Conservation (phyloP, 2,113 vertebrate species). For the Nothobranchius furzeri region DNA sequence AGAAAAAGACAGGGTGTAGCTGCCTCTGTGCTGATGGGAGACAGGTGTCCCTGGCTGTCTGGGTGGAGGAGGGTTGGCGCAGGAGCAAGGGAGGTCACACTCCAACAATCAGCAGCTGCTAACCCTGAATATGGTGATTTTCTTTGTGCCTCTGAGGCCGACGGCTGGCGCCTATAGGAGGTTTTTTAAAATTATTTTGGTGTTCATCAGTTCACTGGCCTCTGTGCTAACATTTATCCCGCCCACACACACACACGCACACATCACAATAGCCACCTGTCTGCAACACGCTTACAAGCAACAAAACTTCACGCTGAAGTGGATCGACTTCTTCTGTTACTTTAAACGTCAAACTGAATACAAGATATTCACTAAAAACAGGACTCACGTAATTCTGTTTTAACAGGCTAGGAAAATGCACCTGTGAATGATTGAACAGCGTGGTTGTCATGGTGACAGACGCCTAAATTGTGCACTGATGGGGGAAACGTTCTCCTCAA, state of each 20-base stretch:
- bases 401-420: slow-evolving; percentile 30
- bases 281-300: slow-evolving; percentile 38
- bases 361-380: background rate
- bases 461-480: slow-evolving; percentile 43
- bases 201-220: slow-evolving; percentile 36
- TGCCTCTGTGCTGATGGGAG: slow-evolving; percentile 22
- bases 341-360: background rate
- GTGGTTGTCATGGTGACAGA: slow-evolving; percentile 60
- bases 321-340: background rate
- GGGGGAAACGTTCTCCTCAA: slow-evolving; percentile 34
- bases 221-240: slow-evolving; percentile 22
- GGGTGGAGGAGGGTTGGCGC: slow-evolving; percentile 37
- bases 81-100: slow-evolving; percentile 49
- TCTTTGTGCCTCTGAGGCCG: slow-evolving; percentile 58
- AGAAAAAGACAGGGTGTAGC: slow-evolving; percentile 18
- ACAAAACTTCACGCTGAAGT: slow-evolving; percentile 5
- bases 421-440: slow-evolving; percentile 27
- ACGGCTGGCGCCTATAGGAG: slow-evolving; percentile 32
- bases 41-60: slow-evolving; percentile 50
- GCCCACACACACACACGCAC: background rate
- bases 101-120: slow-evolving; percentile 76
- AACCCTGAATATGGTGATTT: slow-evolving; percentile 70
- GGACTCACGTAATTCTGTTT: background rate
- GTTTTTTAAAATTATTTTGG: slow-evolving; percentile 10
- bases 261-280: slow-evolving; percentile 41